Evolutionary conservation across 2,797 vertebrate genomes (phyloP), one percentile per base, ranked within the genome.

Genomic region (Melanotaenia maccullochi): DNA sequence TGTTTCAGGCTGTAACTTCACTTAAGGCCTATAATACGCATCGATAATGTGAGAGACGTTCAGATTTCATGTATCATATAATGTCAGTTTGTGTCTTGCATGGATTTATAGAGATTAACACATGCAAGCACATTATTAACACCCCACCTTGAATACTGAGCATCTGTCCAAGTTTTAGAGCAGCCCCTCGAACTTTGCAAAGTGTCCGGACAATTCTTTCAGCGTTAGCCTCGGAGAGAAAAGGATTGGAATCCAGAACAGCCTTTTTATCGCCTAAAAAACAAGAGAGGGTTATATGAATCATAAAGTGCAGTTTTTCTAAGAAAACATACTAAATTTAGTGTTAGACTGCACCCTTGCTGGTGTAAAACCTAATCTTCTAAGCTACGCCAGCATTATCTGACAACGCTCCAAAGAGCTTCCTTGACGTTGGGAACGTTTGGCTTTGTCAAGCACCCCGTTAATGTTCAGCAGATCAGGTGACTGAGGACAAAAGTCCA

Each of bases 141-240:
- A 3, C 8, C 51, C 82, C 73, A 97, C 96, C 96, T 91, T 97
- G 96, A 75, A 97, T 96, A 79, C 96, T 97, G 62, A 97, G 94
- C 95, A 97, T 96, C 85, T 97, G 96, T 28, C 96, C 96, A 0
- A 97, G 84, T 79, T 97, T 97, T 5, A 97, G 94, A 0, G 96
- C 96, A 0, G 96, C 96, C 0, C 96, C 96, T 59, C 96, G 93
- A 28, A 97, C 96, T 71, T 95, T 96, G 85, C 96, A 97, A 38
- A 97, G 89, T 0, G 96, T 96, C 78, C 93, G 87, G 4, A 97
- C 96, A 0, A 97, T 95, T 75, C 95, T 91, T 73, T 96, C 93
- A 0, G 95, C 96, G 0, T 97, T 97, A 61, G 96, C 95, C 60
- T 97, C 96, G 0, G 95, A 95, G 33, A 97, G 89, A 74, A 97